phyloP scores from a whole-genome alignment of 2,888 invertebrate genomes.

The Drosophila leonis region DNA sequence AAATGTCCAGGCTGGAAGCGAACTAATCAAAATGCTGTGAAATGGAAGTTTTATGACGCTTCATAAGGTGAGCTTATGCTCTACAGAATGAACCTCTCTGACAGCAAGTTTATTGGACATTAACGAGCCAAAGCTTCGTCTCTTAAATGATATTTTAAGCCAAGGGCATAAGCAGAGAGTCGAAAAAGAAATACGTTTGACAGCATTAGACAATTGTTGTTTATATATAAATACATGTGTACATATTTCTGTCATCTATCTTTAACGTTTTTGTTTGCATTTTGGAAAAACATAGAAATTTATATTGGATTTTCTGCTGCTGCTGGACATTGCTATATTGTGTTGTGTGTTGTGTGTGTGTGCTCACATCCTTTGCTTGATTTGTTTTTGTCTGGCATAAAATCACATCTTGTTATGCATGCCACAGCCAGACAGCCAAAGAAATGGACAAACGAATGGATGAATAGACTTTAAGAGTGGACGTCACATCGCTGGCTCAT shows the following conservation, averaged over 20 bases:
- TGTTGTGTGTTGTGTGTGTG: slow-evolving; percentile 6
- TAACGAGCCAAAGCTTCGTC: slow-evolving; percentile 2
- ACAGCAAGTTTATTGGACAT: slow-evolving; percentile 31
- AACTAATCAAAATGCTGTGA: slow-evolving; percentile 40
- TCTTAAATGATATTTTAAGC: slow-evolving; percentile 7
- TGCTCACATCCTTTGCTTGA: slow-evolving; percentile 49
- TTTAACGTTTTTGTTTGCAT: slow-evolving; percentile 1
- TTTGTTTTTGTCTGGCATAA: slow-evolving; percentile 57
- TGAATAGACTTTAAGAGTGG: slow-evolving; percentile 10
- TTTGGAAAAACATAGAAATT: slow-evolving; percentile 6
- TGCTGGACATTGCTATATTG: slow-evolving; percentile 1
- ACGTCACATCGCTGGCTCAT: slow-evolving; percentile 29
- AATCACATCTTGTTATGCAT: slow-evolving; percentile 69
- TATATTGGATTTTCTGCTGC: slow-evolving; percentile 6
- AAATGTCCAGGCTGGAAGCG: slow-evolving; percentile 27
- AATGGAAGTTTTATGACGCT: slow-evolving; percentile 28
- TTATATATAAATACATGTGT: neutral
- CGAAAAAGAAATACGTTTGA: neutral
- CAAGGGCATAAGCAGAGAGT: neutral
- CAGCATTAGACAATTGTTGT: slow-evolving; percentile 11
- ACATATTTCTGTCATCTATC: slow-evolving; percentile 1
- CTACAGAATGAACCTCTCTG: slow-evolving; percentile 8
- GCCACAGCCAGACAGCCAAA: slow-evolving; percentile 48
- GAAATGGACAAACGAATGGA: slow-evolving; percentile 9
- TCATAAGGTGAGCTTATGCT: slow-evolving; percentile 34